phyloP scores from a whole-genome alignment of 2,888 invertebrate species.

The Scaptomyza reducta region DNA sequence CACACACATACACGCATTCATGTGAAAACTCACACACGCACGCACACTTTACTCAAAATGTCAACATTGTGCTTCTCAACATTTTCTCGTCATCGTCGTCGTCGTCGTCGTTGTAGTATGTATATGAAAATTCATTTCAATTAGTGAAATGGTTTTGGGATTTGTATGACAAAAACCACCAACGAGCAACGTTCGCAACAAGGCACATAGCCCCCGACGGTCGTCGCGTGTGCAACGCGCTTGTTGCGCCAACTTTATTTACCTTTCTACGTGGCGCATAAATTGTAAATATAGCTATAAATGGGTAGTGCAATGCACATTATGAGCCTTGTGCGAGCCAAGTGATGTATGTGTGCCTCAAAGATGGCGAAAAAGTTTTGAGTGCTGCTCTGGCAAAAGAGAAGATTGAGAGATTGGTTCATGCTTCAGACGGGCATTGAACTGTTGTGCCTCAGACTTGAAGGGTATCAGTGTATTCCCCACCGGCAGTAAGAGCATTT shows the following conservation, averaged over 20 bases:
- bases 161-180: slow-evolving; percentile 67
- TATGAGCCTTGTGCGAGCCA: slow-evolving; percentile 21
- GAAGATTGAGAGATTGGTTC: slow-evolving; percentile 26
- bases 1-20: slow-evolving; percentile 7
- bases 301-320: slow-evolving; percentile 36
- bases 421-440: slow-evolving; percentile 42
- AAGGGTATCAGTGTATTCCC: slow-evolving; percentile 4
- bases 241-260: slow-evolving; percentile 4
- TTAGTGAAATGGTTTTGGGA: slow-evolving; percentile 81
- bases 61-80: slow-evolving; percentile 42
- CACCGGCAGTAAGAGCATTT: neutral
- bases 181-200: slow-evolving; percentile 25
- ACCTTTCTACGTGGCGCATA: slow-evolving; percentile 47
- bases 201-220: slow-evolving; percentile 7
- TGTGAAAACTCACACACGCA: slow-evolving; percentile 6
- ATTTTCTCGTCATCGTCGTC: slow-evolving; percentile 26
- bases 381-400: slow-evolving; percentile 10
- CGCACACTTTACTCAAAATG: slow-evolving; percentile 12
- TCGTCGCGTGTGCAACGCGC: slow-evolving; percentile 4
- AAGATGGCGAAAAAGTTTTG: slow-evolving; percentile 33
- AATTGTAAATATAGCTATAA: slow-evolving; percentile 70
- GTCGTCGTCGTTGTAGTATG: slow-evolving; percentile 31
- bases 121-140: slow-evolving; percentile 81
- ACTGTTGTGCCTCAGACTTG: slow-evolving; percentile 21
- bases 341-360: slow-evolving; percentile 12